Conservation (phyloP, 2,888 invertebrate genomes). For the Harmothoe impar region DNA sequence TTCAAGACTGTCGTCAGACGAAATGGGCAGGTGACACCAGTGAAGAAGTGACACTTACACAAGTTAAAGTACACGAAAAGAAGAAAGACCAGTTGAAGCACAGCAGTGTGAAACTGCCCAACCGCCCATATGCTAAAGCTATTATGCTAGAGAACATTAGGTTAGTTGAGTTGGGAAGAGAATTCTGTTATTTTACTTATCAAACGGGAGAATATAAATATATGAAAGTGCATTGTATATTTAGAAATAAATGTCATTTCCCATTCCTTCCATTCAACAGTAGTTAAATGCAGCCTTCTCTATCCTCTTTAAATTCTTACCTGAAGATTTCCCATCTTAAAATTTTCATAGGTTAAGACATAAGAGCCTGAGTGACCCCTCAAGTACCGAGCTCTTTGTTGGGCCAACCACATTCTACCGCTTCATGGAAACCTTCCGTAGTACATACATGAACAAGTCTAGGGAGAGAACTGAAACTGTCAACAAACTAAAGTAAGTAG, state of each 20-base stretch:
- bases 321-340: too few species aligned
- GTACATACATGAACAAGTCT: constrained; percentile 79
- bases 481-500: constrained; percentile 80
- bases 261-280: too few species aligned
- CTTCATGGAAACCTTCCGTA: constrained; percentile 81
- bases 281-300: too few species aligned
- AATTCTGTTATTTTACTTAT: not conserved
- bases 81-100: constrained; percentile 80
- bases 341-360: constrained; percentile 75
- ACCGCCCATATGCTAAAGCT: constrained; percentile 82
- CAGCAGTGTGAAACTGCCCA: constrained; percentile 76
- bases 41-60: constrained; percentile 76
- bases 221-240: too few species aligned
- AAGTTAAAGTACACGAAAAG: constrained; percentile 79
- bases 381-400: constrained; percentile 81
- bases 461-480: constrained; percentile 79
- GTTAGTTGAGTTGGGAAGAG: constrained; percentile 72
- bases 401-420: constrained; percentile 81
- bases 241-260: too few species aligned
- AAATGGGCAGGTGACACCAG: constrained; percentile 82
- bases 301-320: too few species aligned
- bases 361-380: constrained; percentile 71
- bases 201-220: too few species aligned
- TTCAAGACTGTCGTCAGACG: constrained; percentile 82
- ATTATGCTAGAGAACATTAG: constrained; percentile 82